Evolutionary conservation across 2,113 vertebrate species (phyloP).

Genomic region (Macquaria ambigua): DNA sequence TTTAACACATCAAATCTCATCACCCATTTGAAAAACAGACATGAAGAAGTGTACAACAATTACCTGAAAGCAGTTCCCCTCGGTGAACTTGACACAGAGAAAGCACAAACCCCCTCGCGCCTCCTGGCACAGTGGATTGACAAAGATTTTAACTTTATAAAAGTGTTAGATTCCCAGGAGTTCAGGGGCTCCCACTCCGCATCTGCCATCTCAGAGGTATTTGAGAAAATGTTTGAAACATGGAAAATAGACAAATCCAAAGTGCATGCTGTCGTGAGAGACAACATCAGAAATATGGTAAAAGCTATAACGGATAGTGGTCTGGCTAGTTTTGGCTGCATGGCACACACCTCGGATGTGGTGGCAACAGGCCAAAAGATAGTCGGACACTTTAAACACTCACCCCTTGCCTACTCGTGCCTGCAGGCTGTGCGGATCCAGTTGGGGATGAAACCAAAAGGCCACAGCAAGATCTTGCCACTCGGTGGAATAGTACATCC

Average conservation of each 20-base stretch:
- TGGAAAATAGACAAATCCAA: not conserved
- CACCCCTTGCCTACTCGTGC: not conserved
- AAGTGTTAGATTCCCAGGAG: not conserved
- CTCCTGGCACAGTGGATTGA: not conserved
- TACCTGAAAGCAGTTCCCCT: not conserved
- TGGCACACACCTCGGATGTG: not conserved
- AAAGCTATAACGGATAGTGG: not conserved
- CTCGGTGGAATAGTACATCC: not conserved
- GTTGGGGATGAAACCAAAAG: not conserved
- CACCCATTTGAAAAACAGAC: not conserved
- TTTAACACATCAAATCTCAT: slow-evolving; percentile 3
- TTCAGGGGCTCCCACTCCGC: not conserved
- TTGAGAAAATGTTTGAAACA: not conserved
- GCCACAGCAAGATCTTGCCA: not conserved
- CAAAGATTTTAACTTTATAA: not conserved
- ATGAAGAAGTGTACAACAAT: not conserved
- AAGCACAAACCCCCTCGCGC: too few relatives aligned
- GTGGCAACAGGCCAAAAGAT: not conserved
- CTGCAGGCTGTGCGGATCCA: not conserved
- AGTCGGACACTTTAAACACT: not conserved
- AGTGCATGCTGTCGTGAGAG: not conserved
- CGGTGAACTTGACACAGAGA: too few relatives aligned
- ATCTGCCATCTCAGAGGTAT: not conserved
- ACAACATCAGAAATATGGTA: not conserved
- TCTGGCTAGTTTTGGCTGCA: not conserved